Conservation (phyloP, 2,797 vertebrate genomes). For the Acomys russatus region DNA sequence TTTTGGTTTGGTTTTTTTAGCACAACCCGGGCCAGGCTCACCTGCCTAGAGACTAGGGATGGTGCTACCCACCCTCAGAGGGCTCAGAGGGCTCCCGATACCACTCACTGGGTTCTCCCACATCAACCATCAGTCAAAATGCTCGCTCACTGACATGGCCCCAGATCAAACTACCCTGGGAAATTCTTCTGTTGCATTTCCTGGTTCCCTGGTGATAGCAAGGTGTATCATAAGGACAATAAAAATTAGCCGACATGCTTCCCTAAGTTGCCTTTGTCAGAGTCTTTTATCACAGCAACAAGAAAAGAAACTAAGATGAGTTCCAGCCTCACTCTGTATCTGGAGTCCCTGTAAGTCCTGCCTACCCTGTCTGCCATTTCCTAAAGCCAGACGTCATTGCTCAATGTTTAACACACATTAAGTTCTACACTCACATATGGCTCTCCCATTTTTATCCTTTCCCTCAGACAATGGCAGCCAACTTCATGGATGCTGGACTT, state of each 20-base stretch:
- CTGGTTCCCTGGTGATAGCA: not conserved
- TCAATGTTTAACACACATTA: not conserved
- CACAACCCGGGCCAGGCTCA: too few relatives aligned
- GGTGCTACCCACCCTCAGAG: not conserved
- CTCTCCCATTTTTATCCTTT: constrained; percentile 35
- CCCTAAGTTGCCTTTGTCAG: not conserved
- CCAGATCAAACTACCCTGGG: not conserved
- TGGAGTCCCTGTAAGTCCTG: not conserved
- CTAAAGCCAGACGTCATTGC: not conserved
- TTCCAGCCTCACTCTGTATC: not conserved
- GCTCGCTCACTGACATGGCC: not conserved
- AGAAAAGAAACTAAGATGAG: not conserved
- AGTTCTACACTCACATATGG: not conserved
- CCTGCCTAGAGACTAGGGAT: not conserved
- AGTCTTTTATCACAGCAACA: not conserved
- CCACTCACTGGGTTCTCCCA: not conserved
- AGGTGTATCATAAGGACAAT: not conserved
- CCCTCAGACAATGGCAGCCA: constrained; percentile 11
- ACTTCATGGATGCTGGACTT: constrained; percentile 15
- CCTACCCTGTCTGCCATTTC: not conserved
- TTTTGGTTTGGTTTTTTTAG: not conserved
- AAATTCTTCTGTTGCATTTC: not conserved
- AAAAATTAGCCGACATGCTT: not conserved
- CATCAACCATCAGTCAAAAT: not conserved
- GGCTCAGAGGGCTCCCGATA: not conserved